Evolutionary conservation across 2,797 vertebrate species (phyloP), one percentile per base, ranked within the genome.

Genomic region (Cottoperca gobio): DNA sequence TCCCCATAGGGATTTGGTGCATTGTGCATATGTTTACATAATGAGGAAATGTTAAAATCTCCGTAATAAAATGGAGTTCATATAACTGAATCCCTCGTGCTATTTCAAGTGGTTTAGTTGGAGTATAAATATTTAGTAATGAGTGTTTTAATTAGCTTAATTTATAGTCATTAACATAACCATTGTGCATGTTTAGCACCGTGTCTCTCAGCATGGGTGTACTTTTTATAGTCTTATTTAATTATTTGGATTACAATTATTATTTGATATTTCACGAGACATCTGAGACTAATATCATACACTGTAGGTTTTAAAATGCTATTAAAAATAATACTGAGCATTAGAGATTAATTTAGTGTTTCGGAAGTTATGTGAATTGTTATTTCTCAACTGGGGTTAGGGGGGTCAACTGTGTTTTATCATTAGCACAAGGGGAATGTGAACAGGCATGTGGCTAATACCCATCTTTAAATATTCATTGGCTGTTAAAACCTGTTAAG

Each of bases 391-490:
- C 26, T 48, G 7, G 10, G 60, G 23, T 63, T 23, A 48, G 39
- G 52, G 19, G 55, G 70, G 50, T 43, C 50, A 72, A 55, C 57
- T 57, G 21, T 39, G 13, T 81, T 79, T 80, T 52, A 73, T 81
- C 43, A 24, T 68, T 61, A 23, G 28, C 26, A n/a, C 31, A 68
- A 33, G 21, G 16, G 13, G 9, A 76, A 73, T 60, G 46, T 57
- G 40, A 79, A 69, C 39, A 75, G 72, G 84, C 71, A 66, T 28
- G 19, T 52, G 63, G 64, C 70, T 65, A 59, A 59, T 73, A 55
- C 37, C 45, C 46, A 23, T 14, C 31, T 46, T 82, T 53, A 66
- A 85, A 75, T 60, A 79, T 66, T 74, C 39, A 76, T 54, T 3
- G 0, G 2, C 61, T 26, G 57, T 75, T 63, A 16, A 49, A 80